phyloP scores from a whole-genome alignment of 1,140 invertebrate genomes.

The Acromyrmex charruanus region DNA sequence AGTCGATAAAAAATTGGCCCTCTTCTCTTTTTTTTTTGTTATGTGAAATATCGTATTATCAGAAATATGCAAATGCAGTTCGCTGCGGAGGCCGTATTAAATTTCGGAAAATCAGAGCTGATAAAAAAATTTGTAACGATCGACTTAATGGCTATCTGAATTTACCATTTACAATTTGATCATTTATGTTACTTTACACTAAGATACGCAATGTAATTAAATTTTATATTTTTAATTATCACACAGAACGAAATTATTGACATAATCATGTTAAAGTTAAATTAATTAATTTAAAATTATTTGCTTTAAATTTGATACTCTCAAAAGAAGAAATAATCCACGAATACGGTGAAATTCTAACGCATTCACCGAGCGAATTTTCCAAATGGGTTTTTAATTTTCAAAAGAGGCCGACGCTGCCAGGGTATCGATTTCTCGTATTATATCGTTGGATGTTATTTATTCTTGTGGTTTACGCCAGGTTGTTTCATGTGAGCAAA shows the following conservation, averaged over 20 bases:
- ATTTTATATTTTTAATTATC: not conserved
- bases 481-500: slow-evolving; percentile 52
- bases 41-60: slow-evolving; percentile 43
- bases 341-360: not conserved
- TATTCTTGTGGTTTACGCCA: slow-evolving; percentile 67
- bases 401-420: slow-evolving; percentile 67
- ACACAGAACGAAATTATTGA: not conserved
- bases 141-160: not conserved
- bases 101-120: slow-evolving; percentile 22
- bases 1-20: slow-evolving; percentile 51
- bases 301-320: not conserved
- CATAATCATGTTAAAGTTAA: not conserved
- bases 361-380: not conserved
- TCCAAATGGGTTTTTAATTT: slow-evolving; percentile 71
- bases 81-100: not conserved
- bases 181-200: not conserved
- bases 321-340: not conserved
- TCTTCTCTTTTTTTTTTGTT: slow-evolving; percentile 10
- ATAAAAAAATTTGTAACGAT: slow-evolving; percentile 12
- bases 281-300: not conserved
- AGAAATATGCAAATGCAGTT: slow-evolving; percentile 44
- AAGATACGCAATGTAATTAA: not conserved
- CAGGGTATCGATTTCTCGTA: slow-evolving; percentile 67
- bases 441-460: slow-evolving; percentile 56
- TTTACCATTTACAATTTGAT: not conserved